Evolutionary conservation across 2,113 vertebrate species (phyloP), one percentile per base, ranked within the genome.

Genomic region (Odocoileus hemionus): DNA sequence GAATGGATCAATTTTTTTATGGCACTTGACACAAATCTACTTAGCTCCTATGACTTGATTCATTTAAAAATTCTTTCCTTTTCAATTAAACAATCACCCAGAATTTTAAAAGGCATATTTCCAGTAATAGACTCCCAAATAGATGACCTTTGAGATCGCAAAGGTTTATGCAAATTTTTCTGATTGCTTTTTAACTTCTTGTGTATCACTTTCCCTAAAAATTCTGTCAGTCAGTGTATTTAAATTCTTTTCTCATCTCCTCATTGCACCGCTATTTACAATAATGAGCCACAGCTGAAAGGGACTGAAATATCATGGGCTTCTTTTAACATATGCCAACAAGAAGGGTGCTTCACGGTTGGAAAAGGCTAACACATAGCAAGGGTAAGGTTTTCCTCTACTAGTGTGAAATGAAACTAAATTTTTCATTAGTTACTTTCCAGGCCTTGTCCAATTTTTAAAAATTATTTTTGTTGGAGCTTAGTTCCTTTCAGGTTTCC

Each of bases 21-120:
- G 89, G 91, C 87, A 86, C 57, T 33, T 92, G 97, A 98, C 82
- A 9, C 2, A 95, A 97, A 97, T 98, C 98, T 96, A 91, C 96
- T 96, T 94, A 6, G 28, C 54, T 94, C 74, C 92, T 96, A 90
- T 94, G 97, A 97, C 97, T 95, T 92, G 83, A 96, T 96, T 96
- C 97, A 95, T 97, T 98, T 96, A 98, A 96, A 98, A 96, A 98
- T 96, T 92, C 92, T 98, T 98, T 98, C 97, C 97, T 98, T 97
- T 95, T 97, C 97, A 98, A 98, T 98, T 98, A 98, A 98, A 98
- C 97, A 97, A 98, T 98, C 96, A 93, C 86, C 83, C 80, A n/a
- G 93, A 94, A 98, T 97, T 96, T 95, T 92, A 97, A 97, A 98
- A 97, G 98, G 96, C 14, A 3, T 88, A 92, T 98, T 98, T 97